Percentiles rank a stretch among this genome's conserved stretches.
phyloP scores from a whole-genome alignment of 2,797 vertebrate species.

The Fundulus diaphanus region DNA sequence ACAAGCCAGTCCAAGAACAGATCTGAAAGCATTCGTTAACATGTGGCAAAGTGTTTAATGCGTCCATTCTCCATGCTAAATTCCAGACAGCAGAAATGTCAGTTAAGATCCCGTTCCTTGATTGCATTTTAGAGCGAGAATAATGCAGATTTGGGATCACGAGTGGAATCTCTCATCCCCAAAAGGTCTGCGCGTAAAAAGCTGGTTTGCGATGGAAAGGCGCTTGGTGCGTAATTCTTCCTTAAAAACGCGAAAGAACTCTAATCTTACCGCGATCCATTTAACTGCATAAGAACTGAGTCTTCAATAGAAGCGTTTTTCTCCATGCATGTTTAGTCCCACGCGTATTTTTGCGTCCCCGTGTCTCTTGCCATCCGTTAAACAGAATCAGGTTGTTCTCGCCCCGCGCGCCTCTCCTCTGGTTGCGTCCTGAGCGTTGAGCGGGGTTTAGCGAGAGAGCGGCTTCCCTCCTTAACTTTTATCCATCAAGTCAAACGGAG shows the following conservation, averaged over 20 bases:
- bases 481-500: constrained; percentile 4
- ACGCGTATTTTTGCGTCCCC: neutral
- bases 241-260: constrained; percentile 25
- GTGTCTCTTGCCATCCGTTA: neutral
- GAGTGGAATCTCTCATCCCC: constrained; percentile 24
- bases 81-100: neutral
- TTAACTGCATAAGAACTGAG: neutral
- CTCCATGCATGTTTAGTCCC: neutral
- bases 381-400: constrained; percentile 45
- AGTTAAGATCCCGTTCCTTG: neutral
- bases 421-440: constrained; percentile 30
- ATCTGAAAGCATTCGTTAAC: neutral
- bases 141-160: constrained; percentile 7
- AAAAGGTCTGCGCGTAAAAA: constrained; percentile 65
- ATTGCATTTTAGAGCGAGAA: neutral
- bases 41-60: constrained; percentile 29
- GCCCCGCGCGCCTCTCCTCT: constrained; percentile 49
- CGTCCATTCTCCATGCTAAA: constrained; percentile 5
- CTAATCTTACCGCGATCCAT: constrained; percentile 14
- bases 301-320: neutral
- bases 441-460: constrained; percentile 54
- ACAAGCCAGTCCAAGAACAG: constrained; percentile 18
- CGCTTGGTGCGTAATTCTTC: constrained; percentile 58
- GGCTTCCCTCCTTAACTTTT: constrained; percentile 55
- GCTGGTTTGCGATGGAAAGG: constrained; percentile 40